phyloP scores from a whole-genome alignment of 1,140 invertebrate genomes.

The Phymorhynchus buccinoides region DNA sequence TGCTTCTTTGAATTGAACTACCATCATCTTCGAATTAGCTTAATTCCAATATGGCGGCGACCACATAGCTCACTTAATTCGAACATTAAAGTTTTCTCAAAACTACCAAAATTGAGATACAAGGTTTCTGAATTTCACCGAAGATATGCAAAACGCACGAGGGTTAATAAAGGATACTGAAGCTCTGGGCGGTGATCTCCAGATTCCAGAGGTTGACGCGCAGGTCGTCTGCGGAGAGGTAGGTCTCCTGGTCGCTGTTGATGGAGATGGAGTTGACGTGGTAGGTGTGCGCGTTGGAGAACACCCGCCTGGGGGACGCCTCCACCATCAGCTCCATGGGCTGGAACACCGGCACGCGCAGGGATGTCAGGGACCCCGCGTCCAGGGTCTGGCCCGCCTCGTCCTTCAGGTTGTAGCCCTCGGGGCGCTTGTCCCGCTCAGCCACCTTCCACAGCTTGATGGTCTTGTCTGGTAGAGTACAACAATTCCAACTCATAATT shows the following conservation, averaged over 20 bases:
- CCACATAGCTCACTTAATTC: no score
- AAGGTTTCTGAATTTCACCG: no score
- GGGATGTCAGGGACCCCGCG: conserved; percentile 86
- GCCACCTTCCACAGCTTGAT: conserved; percentile 92
- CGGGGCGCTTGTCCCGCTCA: conserved; percentile 90
- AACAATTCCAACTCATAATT: no score
- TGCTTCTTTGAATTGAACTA: no score
- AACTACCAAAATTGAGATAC: no score
- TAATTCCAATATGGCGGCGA: no score
- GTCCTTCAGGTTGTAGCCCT: conserved; percentile 95
- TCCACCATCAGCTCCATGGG: conserved; percentile 99
- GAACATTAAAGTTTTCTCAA: no score
- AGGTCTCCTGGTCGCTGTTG: conserved; percentile 99
- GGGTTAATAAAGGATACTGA: conserved; percentile 88
- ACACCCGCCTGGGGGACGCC: conserved; percentile 96
- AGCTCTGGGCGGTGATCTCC: conserved; percentile 99
- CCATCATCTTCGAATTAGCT: no score
- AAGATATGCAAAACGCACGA: no score
- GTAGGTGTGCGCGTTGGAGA: conserved; percentile 99
- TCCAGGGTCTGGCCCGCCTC: conserved; percentile 91
- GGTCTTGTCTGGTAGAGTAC: conserved; percentile 81
- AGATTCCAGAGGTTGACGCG: conserved; percentile 99
- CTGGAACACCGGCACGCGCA: conserved; percentile 89
- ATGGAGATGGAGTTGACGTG: conserved; percentile 99
- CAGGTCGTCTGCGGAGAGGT: conserved; percentile 98